These are phyloP conservation scores for Sandelia bainsii DNA, from an alignment of 2,797 vertebrate genomes.

Conservation along the genomic window DNA sequence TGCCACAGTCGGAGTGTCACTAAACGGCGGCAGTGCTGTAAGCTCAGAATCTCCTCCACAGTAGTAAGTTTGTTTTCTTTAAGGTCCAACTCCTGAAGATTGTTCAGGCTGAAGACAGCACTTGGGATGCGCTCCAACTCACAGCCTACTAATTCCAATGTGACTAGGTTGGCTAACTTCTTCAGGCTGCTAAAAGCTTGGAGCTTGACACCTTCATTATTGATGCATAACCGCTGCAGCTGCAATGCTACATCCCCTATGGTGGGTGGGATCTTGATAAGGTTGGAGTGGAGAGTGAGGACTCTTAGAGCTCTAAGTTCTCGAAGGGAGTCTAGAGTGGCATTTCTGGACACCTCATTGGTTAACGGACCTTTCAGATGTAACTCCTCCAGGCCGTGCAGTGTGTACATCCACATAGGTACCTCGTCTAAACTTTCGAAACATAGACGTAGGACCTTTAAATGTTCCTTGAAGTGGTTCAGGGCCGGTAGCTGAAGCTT, in stretches of 20 bases:
- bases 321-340: slow-evolving; percentile 85
- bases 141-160: slow-evolving; percentile 88
- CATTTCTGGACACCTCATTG: slow-evolving; percentile 82
- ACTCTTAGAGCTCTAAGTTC: slow-evolving; percentile 88
- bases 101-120: slow-evolving; percentile 89
- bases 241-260: slow-evolving; percentile 85
- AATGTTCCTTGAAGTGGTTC: slow-evolving; percentile 84
- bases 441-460: slow-evolving; percentile 87
- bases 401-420: slow-evolving; percentile 89
- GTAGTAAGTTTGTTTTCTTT: slow-evolving; percentile 90
- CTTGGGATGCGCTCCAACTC: slow-evolving; percentile 91
- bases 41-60: slow-evolving; percentile 92
- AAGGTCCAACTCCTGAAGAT: slow-evolving; percentile 90
- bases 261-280: slow-evolving; percentile 88
- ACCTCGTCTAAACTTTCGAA: slow-evolving; percentile 87
- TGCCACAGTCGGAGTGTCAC: slow-evolving; percentile 89
- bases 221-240: slow-evolving; percentile 85
- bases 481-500: slow-evolving; percentile 88
- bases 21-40: slow-evolving; percentile 91
- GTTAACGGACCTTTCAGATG: slow-evolving; percentile 86
- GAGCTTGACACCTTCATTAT: slow-evolving; percentile 88
- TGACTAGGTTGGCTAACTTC: slow-evolving; percentile 85
- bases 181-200: slow-evolving; percentile 89
- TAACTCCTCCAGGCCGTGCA: slow-evolving; percentile 88
- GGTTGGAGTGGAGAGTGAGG: slow-evolving; percentile 83